Percentiles rank a stretch among this genome's conserved stretches.
phyloP scores from a whole-genome alignment of 1,140 invertebrate species.

The Anastatus disparis region DNA sequence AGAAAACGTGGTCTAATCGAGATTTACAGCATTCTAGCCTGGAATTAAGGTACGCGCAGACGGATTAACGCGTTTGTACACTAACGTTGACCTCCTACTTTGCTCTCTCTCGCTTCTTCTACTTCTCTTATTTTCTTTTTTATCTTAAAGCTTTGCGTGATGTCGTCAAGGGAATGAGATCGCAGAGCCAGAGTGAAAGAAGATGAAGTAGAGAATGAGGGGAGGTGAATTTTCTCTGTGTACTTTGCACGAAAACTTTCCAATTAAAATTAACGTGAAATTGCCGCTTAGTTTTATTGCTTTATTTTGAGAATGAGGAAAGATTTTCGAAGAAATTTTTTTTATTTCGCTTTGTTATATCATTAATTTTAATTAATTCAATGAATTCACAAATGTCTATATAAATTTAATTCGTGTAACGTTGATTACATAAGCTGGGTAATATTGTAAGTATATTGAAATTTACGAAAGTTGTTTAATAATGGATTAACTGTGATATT shows the following conservation, averaged over 20 bases:
- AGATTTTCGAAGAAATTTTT: no score
- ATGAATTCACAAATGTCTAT: no score
- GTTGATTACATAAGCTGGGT: no score
- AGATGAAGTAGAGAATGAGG: not conserved
- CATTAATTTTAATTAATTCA: no score
- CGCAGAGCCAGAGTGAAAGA: not conserved
- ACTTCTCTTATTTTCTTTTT: not conserved
- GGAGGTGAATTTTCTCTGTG: not conserved
- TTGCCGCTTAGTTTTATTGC: not conserved
- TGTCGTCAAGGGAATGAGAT: not conserved
- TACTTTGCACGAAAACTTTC: not conserved
- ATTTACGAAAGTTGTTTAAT: no score
- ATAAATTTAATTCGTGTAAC: no score
- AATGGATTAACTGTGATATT: no score
- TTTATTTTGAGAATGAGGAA: no score
- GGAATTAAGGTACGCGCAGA: conserved; percentile 16
- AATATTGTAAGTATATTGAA: no score
- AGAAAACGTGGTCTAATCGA: not conserved
- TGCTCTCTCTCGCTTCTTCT: not conserved
- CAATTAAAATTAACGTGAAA: not conserved
- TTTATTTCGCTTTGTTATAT: no score
- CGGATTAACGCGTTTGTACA: conserved; percentile 9
- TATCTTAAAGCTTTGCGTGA: not conserved
- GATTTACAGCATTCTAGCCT: conserved; percentile 5
- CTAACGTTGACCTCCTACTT: no score